phyloP scores from a whole-genome alignment of 2,797 vertebrate species.

The Graptemys geographica region DNA sequence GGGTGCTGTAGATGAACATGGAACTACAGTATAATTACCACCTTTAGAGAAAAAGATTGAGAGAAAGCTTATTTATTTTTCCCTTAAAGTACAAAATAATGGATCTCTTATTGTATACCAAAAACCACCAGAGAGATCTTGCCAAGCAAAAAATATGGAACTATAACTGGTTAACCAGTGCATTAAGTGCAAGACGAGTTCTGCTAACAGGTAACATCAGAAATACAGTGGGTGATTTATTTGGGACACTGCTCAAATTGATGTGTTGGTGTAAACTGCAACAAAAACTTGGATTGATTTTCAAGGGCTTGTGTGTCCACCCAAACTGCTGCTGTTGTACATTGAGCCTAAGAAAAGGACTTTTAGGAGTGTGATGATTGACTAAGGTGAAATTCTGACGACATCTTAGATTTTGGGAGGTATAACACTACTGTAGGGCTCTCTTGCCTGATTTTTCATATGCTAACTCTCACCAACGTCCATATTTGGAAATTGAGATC shows the following conservation, averaged over 20 bases:
- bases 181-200: not conserved
- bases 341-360: not conserved
- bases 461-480: not conserved
- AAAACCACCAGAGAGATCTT: not conserved
- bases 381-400: not conserved
- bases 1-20: not conserved
- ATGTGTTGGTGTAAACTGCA: not conserved
- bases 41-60: not conserved
- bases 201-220: not conserved
- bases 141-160: not conserved
- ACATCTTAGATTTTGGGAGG: not conserved
- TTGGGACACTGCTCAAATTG: not conserved
- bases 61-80: not conserved
- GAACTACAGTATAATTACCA: not conserved
- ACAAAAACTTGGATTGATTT: not conserved
- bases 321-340: not conserved
- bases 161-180: not conserved
- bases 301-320: not conserved
- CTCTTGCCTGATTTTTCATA: not conserved
- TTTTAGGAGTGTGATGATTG: not conserved
- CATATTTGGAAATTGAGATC: not conserved
- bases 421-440: not conserved
- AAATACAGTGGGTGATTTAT: not conserved
- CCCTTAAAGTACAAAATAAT: not conserved
- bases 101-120: not conserved